These are phyloP conservation scores for Eutolmus rufibarbis DNA, from an alignment of 2,888 invertebrate species.

Conservation along the genomic window DNA sequence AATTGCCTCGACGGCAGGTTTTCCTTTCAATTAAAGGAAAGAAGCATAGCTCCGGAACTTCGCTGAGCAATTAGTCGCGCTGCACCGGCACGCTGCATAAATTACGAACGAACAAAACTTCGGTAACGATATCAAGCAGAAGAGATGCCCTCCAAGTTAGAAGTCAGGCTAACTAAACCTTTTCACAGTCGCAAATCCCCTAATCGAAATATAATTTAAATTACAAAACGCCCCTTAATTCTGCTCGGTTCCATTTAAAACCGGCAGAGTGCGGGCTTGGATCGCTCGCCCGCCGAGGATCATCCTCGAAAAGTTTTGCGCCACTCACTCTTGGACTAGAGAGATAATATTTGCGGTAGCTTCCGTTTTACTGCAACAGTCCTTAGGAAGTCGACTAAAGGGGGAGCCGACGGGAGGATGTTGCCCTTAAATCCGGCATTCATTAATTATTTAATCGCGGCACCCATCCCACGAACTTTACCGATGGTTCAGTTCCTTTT, in stretches of 20 bases:
- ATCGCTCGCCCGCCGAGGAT: neutral
- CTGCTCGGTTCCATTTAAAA: neutral
- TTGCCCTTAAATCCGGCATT: neutral
- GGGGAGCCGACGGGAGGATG: neutral
- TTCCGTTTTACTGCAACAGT: neutral
- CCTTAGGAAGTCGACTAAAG: neutral
- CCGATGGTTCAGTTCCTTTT: neutral
- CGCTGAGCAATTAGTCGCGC: neutral
- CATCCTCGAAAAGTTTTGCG: neutral
- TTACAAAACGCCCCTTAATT: neutral
- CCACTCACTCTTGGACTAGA: neutral
- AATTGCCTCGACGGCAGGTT: neutral
- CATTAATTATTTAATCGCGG: constrained; percentile 10
- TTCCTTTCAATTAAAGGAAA: neutral
- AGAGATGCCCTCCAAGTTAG: neutral
- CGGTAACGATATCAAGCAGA: neutral
- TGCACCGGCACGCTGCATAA: neutral
- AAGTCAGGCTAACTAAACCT: neutral
- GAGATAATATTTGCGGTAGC: neutral
- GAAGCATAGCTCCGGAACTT: neutral
- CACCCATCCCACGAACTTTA: neutral
- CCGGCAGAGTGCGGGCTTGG: neutral
- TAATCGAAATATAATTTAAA: constrained; percentile 26
- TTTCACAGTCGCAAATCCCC: constrained; percentile 18
- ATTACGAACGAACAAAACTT: neutral